phyloP scores from a whole-genome alignment of 2,797 vertebrate species.

The Manis crassicaudata region DNA sequence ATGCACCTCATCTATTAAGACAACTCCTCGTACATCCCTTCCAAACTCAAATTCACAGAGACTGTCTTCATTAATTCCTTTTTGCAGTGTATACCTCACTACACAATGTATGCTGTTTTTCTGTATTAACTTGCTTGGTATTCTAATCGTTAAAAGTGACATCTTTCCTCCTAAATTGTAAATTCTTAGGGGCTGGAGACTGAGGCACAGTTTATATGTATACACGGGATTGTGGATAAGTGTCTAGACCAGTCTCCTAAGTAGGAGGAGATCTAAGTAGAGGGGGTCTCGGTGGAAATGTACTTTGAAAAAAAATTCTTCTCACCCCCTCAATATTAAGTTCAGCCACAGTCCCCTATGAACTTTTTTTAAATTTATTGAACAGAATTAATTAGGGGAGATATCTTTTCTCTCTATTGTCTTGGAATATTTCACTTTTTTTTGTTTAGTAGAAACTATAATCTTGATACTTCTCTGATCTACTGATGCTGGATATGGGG shows the following conservation, averaged over 20 bases:
- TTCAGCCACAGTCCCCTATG: neutral
- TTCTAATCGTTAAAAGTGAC: neutral
- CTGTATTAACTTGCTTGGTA: neutral
- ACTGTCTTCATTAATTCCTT: neutral
- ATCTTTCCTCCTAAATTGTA: neutral
- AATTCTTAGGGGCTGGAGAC: neutral
- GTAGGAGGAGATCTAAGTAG: neutral
- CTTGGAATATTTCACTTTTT: neutral
- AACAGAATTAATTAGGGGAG: neutral
- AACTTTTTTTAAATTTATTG: neutral
- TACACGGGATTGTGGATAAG: accelerated
- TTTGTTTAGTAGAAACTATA: neutral
- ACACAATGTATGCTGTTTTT: neutral
- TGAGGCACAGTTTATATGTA: neutral
- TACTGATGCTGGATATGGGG: neutral
- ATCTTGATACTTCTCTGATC: neutral
- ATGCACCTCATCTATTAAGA: neutral
- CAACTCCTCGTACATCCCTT: neutral
- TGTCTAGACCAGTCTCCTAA: neutral
- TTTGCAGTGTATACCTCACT: neutral
- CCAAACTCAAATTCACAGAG: neutral
- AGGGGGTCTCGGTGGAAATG: neutral
- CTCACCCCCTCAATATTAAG: neutral
- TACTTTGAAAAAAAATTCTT: neutral
- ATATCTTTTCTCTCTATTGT: neutral